Conservation (phyloP, 2,113 vertebrate genomes). For the Felis catus region DNA sequence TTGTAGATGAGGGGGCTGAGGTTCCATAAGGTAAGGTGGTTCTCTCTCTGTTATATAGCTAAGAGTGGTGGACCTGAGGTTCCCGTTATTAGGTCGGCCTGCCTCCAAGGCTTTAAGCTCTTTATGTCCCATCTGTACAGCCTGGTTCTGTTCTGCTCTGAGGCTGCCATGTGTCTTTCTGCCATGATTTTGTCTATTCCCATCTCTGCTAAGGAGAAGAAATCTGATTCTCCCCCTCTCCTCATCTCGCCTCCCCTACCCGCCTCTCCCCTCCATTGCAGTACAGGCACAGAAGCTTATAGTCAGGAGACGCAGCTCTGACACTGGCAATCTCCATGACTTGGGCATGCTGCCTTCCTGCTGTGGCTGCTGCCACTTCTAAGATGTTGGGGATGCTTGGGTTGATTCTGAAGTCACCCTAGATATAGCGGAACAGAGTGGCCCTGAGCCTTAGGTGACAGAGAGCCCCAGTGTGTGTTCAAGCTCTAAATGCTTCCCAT, state of each 20-base stretch:
- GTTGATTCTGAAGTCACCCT: background rate
- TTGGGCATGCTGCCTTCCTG: background rate
- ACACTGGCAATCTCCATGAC: background rate
- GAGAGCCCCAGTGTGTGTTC: background rate
- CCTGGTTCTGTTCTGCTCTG: background rate
- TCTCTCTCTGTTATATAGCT: background rate
- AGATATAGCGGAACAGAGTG: background rate
- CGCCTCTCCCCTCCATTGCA: too few relatives aligned
- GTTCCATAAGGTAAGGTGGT: background rate
- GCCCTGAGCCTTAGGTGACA: background rate
- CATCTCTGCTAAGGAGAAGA: background rate
- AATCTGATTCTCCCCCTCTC: background rate
- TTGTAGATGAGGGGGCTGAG: background rate
- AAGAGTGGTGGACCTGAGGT: background rate
- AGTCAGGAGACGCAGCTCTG: background rate
- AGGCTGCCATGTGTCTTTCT: background rate
- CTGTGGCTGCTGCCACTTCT: background rate
- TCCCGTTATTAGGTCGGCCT: background rate
- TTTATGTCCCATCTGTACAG: too few relatives aligned
- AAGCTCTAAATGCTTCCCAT: background rate
- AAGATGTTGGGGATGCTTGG: background rate
- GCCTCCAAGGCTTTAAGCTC: background rate
- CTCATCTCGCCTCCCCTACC: rapidly evolving
- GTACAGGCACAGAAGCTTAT: background rate
- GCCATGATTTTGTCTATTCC: background rate